Evolutionary conservation across 1,140 invertebrate genomes (phyloP).

Genomic region (Pogonus chalceus): DNA sequence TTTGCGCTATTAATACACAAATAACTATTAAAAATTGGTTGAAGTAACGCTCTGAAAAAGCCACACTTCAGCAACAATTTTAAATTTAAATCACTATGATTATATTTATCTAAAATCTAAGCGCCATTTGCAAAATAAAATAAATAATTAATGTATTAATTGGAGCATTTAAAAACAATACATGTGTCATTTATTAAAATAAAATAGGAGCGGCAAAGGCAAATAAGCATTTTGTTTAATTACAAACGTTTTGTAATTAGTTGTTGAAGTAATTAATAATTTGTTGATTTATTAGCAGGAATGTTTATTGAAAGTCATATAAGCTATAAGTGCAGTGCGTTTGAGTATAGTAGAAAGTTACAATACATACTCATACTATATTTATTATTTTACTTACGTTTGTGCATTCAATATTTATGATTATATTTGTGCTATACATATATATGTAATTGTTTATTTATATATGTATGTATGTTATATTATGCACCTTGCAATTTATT

Average conservation of each 20-base stretch:
- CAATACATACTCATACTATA: neutral
- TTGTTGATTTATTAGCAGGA: constrained; percentile 1
- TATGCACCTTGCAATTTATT: constrained; percentile 4
- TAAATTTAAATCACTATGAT: no score
- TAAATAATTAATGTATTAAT: no score
- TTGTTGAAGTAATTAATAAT: constrained; percentile 8
- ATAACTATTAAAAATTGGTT: no score
- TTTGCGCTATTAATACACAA: no score
- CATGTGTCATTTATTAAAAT: no score
- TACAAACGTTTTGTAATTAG: neutral
- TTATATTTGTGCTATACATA: neutral
- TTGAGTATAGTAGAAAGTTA: neutral
- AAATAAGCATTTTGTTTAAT: neutral
- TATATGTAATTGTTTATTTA: neutral
- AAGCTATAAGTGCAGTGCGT: neutral
- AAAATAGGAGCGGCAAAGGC: neutral
- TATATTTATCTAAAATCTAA: no score
- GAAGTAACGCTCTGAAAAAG: no score
- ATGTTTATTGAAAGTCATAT: neutral
- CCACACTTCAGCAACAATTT: no score
- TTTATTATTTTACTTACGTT: neutral
- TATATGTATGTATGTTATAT: neutral
- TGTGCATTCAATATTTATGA: neutral
- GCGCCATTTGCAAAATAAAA: no score
- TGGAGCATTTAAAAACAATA: no score